Base-by-base conservation (phyloP, 1,140 invertebrate genomes). In the Orussus abietinus region DNA sequence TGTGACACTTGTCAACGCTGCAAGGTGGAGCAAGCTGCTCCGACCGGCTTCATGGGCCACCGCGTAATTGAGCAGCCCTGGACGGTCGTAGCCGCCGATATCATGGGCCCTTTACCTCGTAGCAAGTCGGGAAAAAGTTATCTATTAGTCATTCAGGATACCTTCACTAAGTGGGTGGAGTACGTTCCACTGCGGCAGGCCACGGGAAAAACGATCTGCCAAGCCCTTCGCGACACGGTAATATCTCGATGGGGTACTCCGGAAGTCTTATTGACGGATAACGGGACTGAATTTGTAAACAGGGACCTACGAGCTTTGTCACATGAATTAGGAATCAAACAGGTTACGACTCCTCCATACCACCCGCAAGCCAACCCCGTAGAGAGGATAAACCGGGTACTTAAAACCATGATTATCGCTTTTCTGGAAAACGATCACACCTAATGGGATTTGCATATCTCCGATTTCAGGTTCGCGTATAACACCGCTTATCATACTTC, bases 81-180 rank as follows among this genome's bases (percentile, higher is more conserved):
- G 55, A 20, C 51, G n/a, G 37, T 38, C 6, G 37, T 61, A 11
- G 45, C 53, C 3, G 42, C 43, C 1, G 64, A 64, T 45, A 37
- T 60, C 10, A 52, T 66, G 25, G 64, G 64, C 17, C 56, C 61
- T 6, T 49, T 57, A n/a, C 64, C 66, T 6, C 31, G 47, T 0
- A 64, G 57, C 12, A 45, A 41, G 18, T 38, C 38, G 10, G 62
- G 64, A 12, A 49, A 59, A 38, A 30, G 39, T 5, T 66, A 59
- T 42, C 41, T 65, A 5, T 28, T 70, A 7, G 64, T 69, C 2
- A 18, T 63, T 1, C 44, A 49, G 5, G 64, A 72, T 50, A 46
- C 54, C 15, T 59, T 64, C 38, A 57, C 51, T 5, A 64, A 64
- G 38, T 66, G 38, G 47, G 43, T 59, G 0, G 53, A 51, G 22